phyloP scores from a whole-genome alignment of 1,140 invertebrate genomes.

The Dryas iulia region DNA sequence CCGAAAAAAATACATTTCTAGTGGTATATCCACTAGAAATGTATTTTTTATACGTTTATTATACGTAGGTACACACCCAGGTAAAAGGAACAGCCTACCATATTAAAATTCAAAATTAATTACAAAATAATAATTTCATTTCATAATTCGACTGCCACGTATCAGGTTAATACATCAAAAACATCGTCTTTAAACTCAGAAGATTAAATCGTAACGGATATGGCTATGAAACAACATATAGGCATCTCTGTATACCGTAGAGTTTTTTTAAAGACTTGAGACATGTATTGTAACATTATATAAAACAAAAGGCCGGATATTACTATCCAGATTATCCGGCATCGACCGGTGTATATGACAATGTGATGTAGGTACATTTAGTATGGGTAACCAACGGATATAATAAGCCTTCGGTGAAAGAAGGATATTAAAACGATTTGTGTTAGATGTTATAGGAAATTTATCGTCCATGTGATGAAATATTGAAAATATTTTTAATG shows the following conservation, averaged over 20 bases:
- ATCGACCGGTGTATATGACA: constrained; percentile 43
- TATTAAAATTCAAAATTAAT: background rate
- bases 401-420: constrained; percentile 45
- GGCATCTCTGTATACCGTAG: background rate
- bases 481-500: background rate
- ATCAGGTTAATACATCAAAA: background rate
- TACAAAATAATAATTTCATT: background rate
- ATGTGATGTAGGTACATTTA: constrained; percentile 38
- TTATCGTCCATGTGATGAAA: constrained; percentile 17
- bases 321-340: constrained; percentile 50
- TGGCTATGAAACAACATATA: background rate
- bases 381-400: constrained; percentile 40
- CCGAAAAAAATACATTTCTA: too few relatives aligned
- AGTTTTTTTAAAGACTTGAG: background rate
- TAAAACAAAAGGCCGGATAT: constrained; percentile 49
- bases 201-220: background rate
- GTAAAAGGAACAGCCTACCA: background rate
- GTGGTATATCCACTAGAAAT: too few relatives aligned
- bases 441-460: constrained; percentile 33
- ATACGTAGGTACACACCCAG: too few relatives aligned
- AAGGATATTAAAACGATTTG: constrained; percentile 46
- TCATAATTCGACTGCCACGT: background rate
- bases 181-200: background rate
- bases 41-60: too few relatives aligned
- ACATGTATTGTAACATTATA: constrained; percentile 27